phyloP scores from a whole-genome alignment of 1,140 invertebrate species.

The Metaphire vulgaris region DNA sequence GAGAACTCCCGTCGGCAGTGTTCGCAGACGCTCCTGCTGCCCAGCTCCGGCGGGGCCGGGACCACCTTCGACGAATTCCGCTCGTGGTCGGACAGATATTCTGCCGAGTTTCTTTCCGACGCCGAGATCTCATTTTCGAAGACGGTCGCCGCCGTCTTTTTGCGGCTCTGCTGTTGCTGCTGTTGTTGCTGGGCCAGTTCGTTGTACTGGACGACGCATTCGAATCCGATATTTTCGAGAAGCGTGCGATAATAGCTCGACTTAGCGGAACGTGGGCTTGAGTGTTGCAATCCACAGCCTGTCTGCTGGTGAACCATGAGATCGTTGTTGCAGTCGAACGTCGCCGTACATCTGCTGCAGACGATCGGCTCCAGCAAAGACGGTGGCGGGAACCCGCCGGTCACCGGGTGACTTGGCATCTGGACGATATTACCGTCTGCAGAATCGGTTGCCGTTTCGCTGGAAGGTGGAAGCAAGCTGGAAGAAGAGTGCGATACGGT shows the following conservation, averaged over 20 bases:
- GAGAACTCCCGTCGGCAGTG: slow-evolving; percentile 89
- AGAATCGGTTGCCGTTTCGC: too few relatives aligned
- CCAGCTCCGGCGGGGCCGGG: too few relatives aligned
- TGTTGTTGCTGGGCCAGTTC: slow-evolving; percentile 80
- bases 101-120: background rate
- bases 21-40: slow-evolving; percentile 72
- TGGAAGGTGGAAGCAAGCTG: too few relatives aligned
- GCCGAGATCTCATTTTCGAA: slow-evolving; percentile 33
- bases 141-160: slow-evolving; percentile 54
- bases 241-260: slow-evolving; percentile 74
- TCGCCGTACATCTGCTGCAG: slow-evolving; percentile 69
- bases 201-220: slow-evolving; percentile 92
- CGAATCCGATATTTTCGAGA: slow-evolving; percentile 86
- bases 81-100: slow-evolving; percentile 33
- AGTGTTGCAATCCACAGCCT: slow-evolving; percentile 57
- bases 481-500: too few relatives aligned
- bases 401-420: too few relatives aligned
- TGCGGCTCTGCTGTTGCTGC: slow-evolving; percentile 54
- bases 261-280: slow-evolving; percentile 53
- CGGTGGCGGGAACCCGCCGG: too few relatives aligned
- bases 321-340: slow-evolving; percentile 72
- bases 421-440: too few relatives aligned
- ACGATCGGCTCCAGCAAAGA: too few relatives aligned
- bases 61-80: slow-evolving; percentile 40
- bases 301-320: slow-evolving; percentile 73